Evolutionary conservation across 1,140 invertebrate genomes (phyloP).

Genomic region (Bombus ignitus): DNA sequence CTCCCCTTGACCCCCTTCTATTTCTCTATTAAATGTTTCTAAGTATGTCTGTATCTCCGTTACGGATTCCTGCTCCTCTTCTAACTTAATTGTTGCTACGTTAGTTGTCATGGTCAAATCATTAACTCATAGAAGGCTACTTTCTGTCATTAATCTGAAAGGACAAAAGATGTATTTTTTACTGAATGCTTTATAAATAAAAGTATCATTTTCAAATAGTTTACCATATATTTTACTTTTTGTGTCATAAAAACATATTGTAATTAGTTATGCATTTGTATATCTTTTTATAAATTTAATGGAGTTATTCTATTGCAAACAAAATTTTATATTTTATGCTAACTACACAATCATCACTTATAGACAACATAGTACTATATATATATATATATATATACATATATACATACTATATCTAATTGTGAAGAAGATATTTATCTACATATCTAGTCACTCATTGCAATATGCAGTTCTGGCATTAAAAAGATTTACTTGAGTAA

Average conservation of each 20-base stretch:
- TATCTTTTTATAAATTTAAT: not conserved
- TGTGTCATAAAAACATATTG: not conserved
- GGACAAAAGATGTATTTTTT: conserved; percentile 10
- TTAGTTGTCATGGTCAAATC: conserved; percentile 77
- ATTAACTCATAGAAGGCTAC: conserved; percentile 59
- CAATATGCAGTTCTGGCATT: not conserved
- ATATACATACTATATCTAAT: not conserved
- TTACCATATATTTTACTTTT: not conserved
- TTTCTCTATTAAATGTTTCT: conserved; percentile 93
- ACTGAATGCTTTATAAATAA: not conserved
- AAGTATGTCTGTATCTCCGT: conserved; percentile 92
- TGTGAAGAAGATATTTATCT: not conserved
- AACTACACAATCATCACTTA: not conserved
- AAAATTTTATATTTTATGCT: not conserved
- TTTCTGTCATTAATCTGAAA: conserved; percentile 55
- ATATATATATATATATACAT: not conserved
- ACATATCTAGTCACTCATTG: not conserved
- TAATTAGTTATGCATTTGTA: not conserved
- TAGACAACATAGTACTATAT: not conserved
- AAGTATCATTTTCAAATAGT: not conserved
- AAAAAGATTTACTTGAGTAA: not conserved
- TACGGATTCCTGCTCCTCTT: conserved; percentile 83
- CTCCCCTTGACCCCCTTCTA: conserved; percentile 85
- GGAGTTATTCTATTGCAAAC: not conserved
- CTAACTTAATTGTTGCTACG: conserved; percentile 79